Conservation (phyloP, 2,797 vertebrate genomes). For the Lithobates sylvaticus region DNA sequence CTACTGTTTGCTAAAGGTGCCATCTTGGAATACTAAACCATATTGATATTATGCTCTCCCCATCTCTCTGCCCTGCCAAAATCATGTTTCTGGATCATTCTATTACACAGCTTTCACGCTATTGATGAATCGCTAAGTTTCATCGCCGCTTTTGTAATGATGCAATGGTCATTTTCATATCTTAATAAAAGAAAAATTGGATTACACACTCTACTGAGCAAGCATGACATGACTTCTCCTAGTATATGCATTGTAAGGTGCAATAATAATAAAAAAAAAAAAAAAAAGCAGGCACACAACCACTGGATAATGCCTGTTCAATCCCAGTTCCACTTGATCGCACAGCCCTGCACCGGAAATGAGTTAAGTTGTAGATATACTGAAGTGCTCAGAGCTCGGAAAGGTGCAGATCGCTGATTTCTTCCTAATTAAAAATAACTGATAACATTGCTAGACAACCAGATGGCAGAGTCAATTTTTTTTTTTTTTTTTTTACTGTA, state of each 20-base stretch:
- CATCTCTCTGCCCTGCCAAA: background rate
- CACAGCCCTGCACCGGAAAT: slow-evolving; percentile 65
- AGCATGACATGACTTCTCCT: slow-evolving; percentile 82
- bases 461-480: slow-evolving; percentile 75
- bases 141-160: slow-evolving; percentile 56
- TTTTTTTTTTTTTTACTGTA: slow-evolving; percentile 72
- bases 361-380: slow-evolving; percentile 66
- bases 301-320: slow-evolving; percentile 77
- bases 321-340: slow-evolving; percentile 71
- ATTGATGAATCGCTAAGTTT: background rate
- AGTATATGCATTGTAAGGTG: slow-evolving; percentile 87
- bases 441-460: slow-evolving; percentile 74
- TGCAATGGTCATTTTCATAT: slow-evolving; percentile 76
- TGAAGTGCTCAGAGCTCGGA: slow-evolving; percentile 67
- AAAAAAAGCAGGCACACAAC: slow-evolving; percentile 69
- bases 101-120: background rate
- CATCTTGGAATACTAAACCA: background rate
- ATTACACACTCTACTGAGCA: slow-evolving; percentile 79
- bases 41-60: background rate
- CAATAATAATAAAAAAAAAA: slow-evolving; percentile 26
- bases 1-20: background rate
- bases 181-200: slow-evolving; percentile 89
- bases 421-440: slow-evolving; percentile 78
- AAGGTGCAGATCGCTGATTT: slow-evolving; percentile 75
- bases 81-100: background rate